Conservation (phyloP, 2,888 invertebrate species). For the Drosophila parthenogenetica region DNA sequence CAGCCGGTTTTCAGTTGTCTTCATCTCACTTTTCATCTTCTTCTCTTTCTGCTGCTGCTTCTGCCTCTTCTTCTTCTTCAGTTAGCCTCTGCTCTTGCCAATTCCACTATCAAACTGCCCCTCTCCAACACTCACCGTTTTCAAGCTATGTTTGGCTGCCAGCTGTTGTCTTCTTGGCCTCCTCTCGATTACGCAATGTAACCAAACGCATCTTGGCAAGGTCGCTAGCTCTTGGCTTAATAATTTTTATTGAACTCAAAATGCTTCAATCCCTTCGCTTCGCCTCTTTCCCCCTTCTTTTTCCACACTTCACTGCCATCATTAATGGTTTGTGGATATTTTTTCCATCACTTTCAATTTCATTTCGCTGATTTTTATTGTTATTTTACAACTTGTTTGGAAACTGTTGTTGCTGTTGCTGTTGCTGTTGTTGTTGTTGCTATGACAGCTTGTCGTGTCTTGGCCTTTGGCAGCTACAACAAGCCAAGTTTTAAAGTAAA, state of each 20-base stretch:
- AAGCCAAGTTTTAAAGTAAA: background rate
- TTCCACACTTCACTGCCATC: constrained; percentile 21
- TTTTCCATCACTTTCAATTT: constrained; percentile 69
- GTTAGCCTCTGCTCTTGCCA: background rate
- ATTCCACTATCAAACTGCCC: background rate
- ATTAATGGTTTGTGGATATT: constrained; percentile 37
- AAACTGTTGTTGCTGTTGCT: constrained; percentile 14
- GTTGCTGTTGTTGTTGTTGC: constrained; percentile 25
- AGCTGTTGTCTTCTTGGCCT: constrained; percentile 40
- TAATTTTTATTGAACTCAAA: constrained; percentile 61
- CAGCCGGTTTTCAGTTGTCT: constrained; percentile 60
- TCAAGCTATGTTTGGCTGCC: constrained; percentile 21
- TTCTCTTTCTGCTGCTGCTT: background rate
- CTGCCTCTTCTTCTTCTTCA: constrained; percentile 1
- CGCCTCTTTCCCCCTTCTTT: background rate
- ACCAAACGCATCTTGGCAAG: constrained; percentile 69
- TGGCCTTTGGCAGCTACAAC: constrained; percentile 20
- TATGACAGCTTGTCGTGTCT: constrained; percentile 23
- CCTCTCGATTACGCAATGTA: constrained; percentile 67
- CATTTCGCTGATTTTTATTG: constrained; percentile 72
- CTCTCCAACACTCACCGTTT: background rate
- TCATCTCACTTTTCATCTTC: constrained; percentile 6
- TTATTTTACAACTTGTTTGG: constrained; percentile 74
- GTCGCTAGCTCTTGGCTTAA: constrained; percentile 58
- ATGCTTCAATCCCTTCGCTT: background rate